Evolutionary conservation across 1,140 invertebrate species (phyloP).

Genomic region (Brachionus calyciflorus): DNA sequence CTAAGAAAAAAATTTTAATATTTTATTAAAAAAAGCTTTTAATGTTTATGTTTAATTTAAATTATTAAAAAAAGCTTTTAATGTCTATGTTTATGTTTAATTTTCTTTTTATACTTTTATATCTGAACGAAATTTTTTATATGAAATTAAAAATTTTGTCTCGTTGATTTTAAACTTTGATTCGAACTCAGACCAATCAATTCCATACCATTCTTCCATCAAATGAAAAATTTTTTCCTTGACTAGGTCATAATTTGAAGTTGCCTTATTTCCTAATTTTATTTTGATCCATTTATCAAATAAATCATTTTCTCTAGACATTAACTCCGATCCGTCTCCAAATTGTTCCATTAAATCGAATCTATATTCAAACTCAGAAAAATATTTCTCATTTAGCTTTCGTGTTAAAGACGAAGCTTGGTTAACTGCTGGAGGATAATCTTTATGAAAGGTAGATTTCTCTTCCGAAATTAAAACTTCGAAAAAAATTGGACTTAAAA

Average conservation of each 20-base stretch:
- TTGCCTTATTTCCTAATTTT: neutral
- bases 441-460: neutral
- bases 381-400: slow-evolving; percentile 12
- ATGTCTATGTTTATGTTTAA: no score
- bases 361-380: neutral
- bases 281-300: neutral
- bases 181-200: neutral
- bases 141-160: no score
- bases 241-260: neutral
- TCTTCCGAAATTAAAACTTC: neutral
- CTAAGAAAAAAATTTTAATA: no score
- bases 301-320: neutral
- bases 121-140: no score
- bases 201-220: neutral
- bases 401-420: neutral
- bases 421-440: neutral
- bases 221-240: neutral
- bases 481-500: neutral
- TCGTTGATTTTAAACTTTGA: neutral
- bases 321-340: neutral
- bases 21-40: no score
- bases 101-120: no score
- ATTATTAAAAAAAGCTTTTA: no score
- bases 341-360: neutral
- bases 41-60: no score